Evolutionary conservation across 2,888 invertebrate species (phyloP).

Genomic region (Caenorhabditis sp.): DNA sequence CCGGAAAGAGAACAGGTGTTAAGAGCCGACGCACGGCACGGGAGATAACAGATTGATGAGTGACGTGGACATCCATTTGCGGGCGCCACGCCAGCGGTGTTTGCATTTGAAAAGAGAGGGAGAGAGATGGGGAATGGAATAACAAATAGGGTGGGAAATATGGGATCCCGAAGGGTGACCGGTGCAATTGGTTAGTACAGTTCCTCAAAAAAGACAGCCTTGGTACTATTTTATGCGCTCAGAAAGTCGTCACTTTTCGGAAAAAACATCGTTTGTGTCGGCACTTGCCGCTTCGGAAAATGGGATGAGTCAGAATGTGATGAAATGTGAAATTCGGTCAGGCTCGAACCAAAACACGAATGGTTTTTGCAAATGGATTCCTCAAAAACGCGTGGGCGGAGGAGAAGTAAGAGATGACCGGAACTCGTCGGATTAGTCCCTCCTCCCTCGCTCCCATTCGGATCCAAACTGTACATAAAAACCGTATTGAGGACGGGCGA

Average conservation of each 20-base stretch:
- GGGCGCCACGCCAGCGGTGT: neutral
- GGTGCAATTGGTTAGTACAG: too few relatives aligned
- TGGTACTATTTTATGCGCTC: too few relatives aligned
- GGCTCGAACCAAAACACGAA: slow-evolving; percentile 16
- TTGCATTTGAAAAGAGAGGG: slow-evolving; percentile 24
- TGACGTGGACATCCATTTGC: slow-evolving; percentile 33
- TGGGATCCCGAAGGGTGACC: neutral
- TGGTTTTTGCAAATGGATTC: slow-evolving; percentile 24
- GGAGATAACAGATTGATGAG: slow-evolving; percentile 40
- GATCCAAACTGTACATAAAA: slow-evolving; percentile 19
- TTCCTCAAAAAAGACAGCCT: too few relatives aligned
- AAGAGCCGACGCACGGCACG: slow-evolving; percentile 23
- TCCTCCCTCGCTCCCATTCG: neutral
- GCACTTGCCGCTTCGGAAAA: slow-evolving; percentile 26
- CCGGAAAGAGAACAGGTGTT: slow-evolving; percentile 54
- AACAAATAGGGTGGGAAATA: slow-evolving; percentile 12
- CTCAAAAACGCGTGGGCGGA: slow-evolving; percentile 15
- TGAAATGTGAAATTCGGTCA: slow-evolving; percentile 43
- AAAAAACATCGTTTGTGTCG: slow-evolving; percentile 17
- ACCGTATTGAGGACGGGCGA: slow-evolving; percentile 29
- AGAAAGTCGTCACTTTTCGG: slow-evolving; percentile 24
- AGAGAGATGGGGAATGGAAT: slow-evolving; percentile 11
- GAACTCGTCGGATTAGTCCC: slow-evolving; percentile 44
- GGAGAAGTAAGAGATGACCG: slow-evolving; percentile 18
- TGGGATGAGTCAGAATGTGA: slow-evolving; percentile 50